A percentile compares a stretch with the other conserved stretches of the same genome.
Evolutionary conservation across 2,113 vertebrate species (phyloP).

Genomic region (Lasiurus cinereus): DNA sequence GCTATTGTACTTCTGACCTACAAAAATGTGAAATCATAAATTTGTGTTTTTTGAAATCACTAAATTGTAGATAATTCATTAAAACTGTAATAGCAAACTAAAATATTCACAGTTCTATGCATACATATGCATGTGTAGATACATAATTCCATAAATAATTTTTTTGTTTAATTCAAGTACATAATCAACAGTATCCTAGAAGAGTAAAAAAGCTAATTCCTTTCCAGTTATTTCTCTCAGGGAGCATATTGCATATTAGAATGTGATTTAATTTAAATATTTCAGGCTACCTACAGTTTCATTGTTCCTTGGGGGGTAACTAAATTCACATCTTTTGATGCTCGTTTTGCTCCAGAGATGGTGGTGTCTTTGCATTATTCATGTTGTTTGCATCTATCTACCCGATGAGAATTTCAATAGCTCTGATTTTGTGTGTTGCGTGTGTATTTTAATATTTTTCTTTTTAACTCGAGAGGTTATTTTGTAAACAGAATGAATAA

Average conservation of each 20-base stretch:
- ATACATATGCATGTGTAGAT: not conserved
- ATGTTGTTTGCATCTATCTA: slow-evolving; percentile 60
- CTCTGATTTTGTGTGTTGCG: not conserved
- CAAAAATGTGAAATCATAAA: not conserved
- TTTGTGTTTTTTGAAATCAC: not conserved
- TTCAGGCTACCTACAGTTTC: slow-evolving; percentile 56
- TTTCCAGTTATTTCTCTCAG: slow-evolving; percentile 66
- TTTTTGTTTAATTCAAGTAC: slow-evolving; percentile 52
- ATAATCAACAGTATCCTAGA: slow-evolving; percentile 54
- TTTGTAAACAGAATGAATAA: slow-evolving; percentile 53
- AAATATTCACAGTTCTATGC: not conserved
- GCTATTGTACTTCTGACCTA: not conserved
- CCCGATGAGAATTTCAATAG: slow-evolving; percentile 50
- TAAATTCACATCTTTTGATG: slow-evolving; percentile 55
- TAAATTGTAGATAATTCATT: not conserved
- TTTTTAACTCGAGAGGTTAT: slow-evolving; percentile 50
- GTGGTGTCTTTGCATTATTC: slow-evolving; percentile 60
- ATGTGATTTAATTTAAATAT: slow-evolving; percentile 75
- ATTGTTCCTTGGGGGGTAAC: slow-evolving; percentile 63
- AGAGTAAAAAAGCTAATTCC: slow-evolving; percentile 45
- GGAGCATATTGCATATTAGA: slow-evolving; percentile 61
- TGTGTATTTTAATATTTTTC: slow-evolving; percentile 42
- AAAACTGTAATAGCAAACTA: not conserved
- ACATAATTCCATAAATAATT: not conserved
- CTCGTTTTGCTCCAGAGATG: slow-evolving; percentile 55